Evolutionary conservation across 1,140 invertebrate species (phyloP), one percentile per base, ranked within the genome.

Genomic region (Bombus difficillimus): DNA sequence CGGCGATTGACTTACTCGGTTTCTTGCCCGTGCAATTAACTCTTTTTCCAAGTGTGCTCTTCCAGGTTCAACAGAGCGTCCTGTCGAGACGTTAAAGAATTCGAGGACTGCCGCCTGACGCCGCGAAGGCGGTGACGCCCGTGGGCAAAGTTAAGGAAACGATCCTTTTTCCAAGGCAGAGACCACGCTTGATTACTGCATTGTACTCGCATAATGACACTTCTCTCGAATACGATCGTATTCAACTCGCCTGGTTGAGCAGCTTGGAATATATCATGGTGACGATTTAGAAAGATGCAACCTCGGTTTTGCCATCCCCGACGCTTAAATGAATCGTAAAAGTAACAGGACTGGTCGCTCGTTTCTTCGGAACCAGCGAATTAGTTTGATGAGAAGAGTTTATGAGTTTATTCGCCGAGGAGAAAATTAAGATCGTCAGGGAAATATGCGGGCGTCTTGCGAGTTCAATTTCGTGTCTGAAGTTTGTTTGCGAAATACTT

Each of bases 111-210:
- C 9, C 32, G 53, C 12, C 47, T 32, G 39, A 69, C 32, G 57
- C 41, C 34, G 3, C 53, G 57, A 75, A 75, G 72, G 69, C 34
- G 57, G 1, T 28, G 77, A 62, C 6, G 53, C 59, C 53, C 25
- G 32, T 69, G 47, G 59, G 32, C 81, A 37, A 41, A 81, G 62
- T 68, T 68, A 57, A 68, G 81, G 81, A 85, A 62, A 71, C 73
- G 57, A 81, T 82, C 62, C 76, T 83, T 81, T 87, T 83, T 80
- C 32, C 66, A 41, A 73, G 81, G 62, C 75, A 78, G 81, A 84
- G 85, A 82, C 77, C 62, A 43, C n/a, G 47, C 80, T 76, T 91
- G 90, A 91, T 91, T 89, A 88, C 90, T 69, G 81, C 69, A 91
- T 91, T 91, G 89, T 89, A 69, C 64, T 53, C 77, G 79, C 39